Percentiles rank a stretch among this genome's conserved stretches.
Conservation (phyloP, 2,797 vertebrate genomes). For the Bucorvus abyssinicus region DNA sequence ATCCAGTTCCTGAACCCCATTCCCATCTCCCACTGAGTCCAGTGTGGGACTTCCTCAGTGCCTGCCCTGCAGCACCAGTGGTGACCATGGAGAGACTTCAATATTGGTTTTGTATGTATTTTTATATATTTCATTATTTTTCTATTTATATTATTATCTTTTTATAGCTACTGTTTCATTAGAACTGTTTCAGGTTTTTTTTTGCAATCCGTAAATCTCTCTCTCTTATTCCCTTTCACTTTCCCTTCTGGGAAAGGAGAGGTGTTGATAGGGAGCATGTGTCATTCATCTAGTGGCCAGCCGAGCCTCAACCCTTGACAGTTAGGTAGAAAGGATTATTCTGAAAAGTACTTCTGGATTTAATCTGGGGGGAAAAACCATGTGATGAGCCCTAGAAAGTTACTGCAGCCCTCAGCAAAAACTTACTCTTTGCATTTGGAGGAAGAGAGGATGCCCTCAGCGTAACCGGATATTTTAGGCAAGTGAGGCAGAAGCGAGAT, state of each 20-base stretch:
- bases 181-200: neutral
- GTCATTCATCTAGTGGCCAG: too few relatives aligned
- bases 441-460: neutral
- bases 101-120: neutral
- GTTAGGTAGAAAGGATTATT: neutral
- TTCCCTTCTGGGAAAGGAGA: neutral
- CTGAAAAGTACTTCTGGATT: neutral
- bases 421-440: accelerated
- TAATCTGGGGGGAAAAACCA: neutral
- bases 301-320: neutral
- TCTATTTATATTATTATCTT: neutral
- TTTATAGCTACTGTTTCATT: neutral
- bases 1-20: neutral
- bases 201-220: neutral
- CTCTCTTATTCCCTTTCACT: neutral
- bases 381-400: neutral
- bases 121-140: neutral
- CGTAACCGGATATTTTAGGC: neutral
- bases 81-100: too few relatives aligned
- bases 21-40: neutral
- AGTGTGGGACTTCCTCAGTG: neutral
- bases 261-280: neutral
- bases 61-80: neutral
- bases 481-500: neutral
- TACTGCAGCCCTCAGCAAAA: neutral